Percentiles rank a stretch among this genome's conserved stretches.
These are phyloP conservation scores for Globodera rostochiensis DNA, from an alignment of 1,140 invertebrate species.

Conservation along the genomic window DNA sequence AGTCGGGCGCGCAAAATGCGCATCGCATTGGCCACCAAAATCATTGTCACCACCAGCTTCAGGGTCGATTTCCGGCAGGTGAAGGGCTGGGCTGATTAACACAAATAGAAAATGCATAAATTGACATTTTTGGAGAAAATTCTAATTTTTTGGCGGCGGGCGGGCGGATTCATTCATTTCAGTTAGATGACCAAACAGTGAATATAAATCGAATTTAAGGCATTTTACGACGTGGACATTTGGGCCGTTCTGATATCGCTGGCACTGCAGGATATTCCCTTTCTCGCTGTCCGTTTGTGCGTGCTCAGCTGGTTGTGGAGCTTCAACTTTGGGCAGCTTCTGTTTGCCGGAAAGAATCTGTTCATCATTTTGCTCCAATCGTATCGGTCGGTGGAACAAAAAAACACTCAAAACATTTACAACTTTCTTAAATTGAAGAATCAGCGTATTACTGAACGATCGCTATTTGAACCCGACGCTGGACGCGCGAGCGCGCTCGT, in stretches of 20 bases:
- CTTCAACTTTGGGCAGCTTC: slow-evolving; percentile 63
- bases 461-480: slow-evolving; percentile 59
- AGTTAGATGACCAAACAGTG: too few relatives aligned
- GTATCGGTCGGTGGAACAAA: slow-evolving; percentile 40
- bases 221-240: slow-evolving; percentile 61
- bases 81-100: neutral
- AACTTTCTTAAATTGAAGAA: slow-evolving; percentile 13
- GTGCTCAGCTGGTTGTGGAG: slow-evolving; percentile 53
- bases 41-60: slow-evolving; percentile 43
- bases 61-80: slow-evolving; percentile 50
- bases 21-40: slow-evolving; percentile 59
- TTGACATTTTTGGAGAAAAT: slow-evolving; percentile 1
- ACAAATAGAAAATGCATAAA: slow-evolving; percentile 4
- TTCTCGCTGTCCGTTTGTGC: slow-evolving; percentile 60
- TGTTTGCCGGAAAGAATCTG: slow-evolving; percentile 63
- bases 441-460: slow-evolving; percentile 62
- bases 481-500: slow-evolving; percentile 14
- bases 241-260: slow-evolving; percentile 64
- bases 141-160: neutral
- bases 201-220: slow-evolving; percentile 30
- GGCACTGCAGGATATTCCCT: slow-evolving; percentile 62
- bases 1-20: slow-evolving; percentile 63
- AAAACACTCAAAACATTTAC: too few relatives aligned
- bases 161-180: too few relatives aligned
- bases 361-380: slow-evolving; percentile 64